Evolutionary conservation across 2,797 vertebrate genomes (phyloP), one percentile per base, ranked within the genome.

Genomic region (Acanthurus lineatus): DNA sequence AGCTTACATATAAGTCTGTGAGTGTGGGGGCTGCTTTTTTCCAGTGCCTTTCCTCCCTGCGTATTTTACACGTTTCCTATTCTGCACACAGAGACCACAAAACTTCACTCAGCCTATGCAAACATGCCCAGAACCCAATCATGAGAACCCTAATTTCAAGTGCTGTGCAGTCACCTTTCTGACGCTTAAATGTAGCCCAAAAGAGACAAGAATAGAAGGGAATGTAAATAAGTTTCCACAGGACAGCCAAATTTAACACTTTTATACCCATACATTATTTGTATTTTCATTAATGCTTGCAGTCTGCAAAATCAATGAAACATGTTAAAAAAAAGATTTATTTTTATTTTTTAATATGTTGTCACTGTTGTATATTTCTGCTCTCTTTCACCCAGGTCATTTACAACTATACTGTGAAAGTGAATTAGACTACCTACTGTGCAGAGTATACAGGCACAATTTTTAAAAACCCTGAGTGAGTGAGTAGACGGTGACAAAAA

Each of bases 61-160:
- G 19, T 49, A 64, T 80, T 78, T 74, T 69, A 79, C 76, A 76
- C 19, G 35, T 58, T 67, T 52, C 73, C 62, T 12, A 49, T 70
- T 61, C 63, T 75, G 56, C 52, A 73, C 51, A 57, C 48, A 35
- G 4, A 69, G 45, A 81, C 61, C 45, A 51, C 56, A 81, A 72
- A 79, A 86, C 73, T 44, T 66, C 44, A 51, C 3, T 25, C 48
- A 40, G 57, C 59, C 67, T 70, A 49, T 57, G 52, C 69, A 81
- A 76, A 72, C 65, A 70, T 19, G 11, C 12, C 17, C 52, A 69
- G 38, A 66, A 51, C 53, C 32, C 32, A 56, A 62, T 44, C 40
- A 28, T 4, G 12, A 22, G 32, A 66, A 14, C 57, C 19, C 53
- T 60, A 53, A 72, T 64, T n/a, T 42, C 9, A 59, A 67, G 20